A percentile compares a stretch with the other conserved stretches of the same genome.
Conservation (phyloP, 2,797 vertebrate genomes). For the Dromococcyx pavoninus region DNA sequence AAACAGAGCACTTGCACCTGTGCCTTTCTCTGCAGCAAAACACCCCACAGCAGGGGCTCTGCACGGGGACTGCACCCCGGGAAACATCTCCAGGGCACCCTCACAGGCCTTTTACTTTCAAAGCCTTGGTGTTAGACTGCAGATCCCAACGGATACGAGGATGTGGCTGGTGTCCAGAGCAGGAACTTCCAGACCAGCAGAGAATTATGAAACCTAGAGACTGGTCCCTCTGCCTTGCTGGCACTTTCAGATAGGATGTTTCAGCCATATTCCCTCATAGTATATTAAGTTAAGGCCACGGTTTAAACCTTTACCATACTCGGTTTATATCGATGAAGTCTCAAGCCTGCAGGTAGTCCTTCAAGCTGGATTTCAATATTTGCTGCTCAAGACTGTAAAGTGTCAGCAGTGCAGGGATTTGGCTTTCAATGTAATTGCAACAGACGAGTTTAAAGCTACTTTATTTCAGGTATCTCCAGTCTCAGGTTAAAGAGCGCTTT, state of each 20-base stretch:
- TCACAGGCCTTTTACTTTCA: rapidly evolving
- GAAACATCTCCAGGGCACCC: background rate
- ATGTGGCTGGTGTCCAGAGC: background rate
- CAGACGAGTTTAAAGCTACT: background rate
- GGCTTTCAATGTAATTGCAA: background rate
- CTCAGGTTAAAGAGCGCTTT: slow-evolving; percentile 21
- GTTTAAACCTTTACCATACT: background rate
- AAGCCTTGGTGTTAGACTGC: background rate
- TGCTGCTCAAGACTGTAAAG: background rate
- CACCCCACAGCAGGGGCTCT: background rate
- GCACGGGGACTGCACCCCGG: rapidly evolving
- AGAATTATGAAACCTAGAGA: background rate
- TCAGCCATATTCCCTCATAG: background rate
- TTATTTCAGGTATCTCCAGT: slow-evolving; percentile 31
- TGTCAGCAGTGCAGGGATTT: background rate
- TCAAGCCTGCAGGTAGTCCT: background rate
- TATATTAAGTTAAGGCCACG: background rate
- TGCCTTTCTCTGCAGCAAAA: background rate
- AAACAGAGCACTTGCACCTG: background rate
- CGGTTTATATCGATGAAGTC: background rate
- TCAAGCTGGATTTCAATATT: background rate
- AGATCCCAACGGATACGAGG: rapidly evolving
- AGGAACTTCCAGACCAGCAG: background rate
- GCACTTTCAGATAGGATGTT: background rate
- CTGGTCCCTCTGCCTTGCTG: background rate